Evolutionary conservation across 2,113 vertebrate genomes (phyloP).

Genomic region (Takifugu bimaculatus): DNA sequence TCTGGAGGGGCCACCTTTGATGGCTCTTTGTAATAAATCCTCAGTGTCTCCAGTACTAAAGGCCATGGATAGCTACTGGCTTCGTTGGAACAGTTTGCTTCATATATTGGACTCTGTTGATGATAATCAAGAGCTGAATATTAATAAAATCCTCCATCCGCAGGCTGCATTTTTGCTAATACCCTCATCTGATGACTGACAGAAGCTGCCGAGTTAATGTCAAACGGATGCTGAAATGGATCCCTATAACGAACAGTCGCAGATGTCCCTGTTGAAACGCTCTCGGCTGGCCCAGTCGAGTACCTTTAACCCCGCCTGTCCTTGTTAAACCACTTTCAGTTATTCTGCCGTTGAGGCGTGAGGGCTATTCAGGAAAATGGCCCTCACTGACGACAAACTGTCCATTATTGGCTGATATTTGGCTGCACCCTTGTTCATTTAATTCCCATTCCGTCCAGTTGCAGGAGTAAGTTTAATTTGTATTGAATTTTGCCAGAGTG

Average conservation of each 20-base stretch:
- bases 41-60: conserved; percentile 7
- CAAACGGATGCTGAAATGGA: conserved; percentile 13
- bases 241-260: not conserved
- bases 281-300: too few species aligned
- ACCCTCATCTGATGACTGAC: not conserved
- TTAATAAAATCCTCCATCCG: too few species aligned
- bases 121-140: too few species aligned
- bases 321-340: conserved; percentile 12
- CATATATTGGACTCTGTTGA: too few species aligned
- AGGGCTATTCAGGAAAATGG: conserved; percentile 7
- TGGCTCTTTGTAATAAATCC: conserved; percentile 38
- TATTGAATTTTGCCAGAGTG: not conserved
- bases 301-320: too few species aligned
- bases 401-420: conserved; percentile 18
- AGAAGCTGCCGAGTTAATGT: conserved; percentile 6
- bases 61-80: not conserved
- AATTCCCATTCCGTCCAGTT: conserved; percentile 15
- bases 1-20: conserved; percentile 15
- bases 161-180: too few species aligned
- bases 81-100: not conserved
- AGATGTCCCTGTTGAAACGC: not conserved
- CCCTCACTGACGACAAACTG: conserved; percentile 18
- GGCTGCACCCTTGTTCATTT: conserved; percentile 18
- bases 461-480: conserved; percentile 12
- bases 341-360: conserved; percentile 12